phyloP scores from a whole-genome alignment of 2,113 vertebrate species.

The Taxidea taxus region DNA sequence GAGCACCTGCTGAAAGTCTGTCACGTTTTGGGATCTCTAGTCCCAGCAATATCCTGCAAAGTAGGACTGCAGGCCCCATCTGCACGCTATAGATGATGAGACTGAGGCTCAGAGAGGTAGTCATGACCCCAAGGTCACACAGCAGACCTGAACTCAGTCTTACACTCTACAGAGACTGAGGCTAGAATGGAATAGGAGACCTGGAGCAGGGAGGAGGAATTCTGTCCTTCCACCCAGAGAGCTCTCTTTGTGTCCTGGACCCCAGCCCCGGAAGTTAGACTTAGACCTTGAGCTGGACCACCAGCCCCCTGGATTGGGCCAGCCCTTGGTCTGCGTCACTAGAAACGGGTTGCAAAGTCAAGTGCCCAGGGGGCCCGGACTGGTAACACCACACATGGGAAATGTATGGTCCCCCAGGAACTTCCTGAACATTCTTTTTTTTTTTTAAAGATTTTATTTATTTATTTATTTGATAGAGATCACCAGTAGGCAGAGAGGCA shows the following conservation, averaged over 20 bases:
- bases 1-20: not conserved
- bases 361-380: not conserved
- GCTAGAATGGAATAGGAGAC: not conserved
- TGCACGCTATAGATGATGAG: not conserved
- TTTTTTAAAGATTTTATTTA: too few relatives aligned
- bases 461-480: too few relatives aligned
- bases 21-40: accelerated
- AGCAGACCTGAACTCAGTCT: not conserved
- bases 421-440: not conserved
- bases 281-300: not conserved
- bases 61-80: not conserved
- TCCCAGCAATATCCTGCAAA: not conserved
- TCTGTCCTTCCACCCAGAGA: not conserved
- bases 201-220: not conserved
- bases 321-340: not conserved
- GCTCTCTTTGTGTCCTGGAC: too few relatives aligned
- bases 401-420: not conserved
- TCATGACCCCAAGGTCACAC: not conserved
- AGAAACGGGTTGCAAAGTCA: not conserved
- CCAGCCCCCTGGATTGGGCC: not conserved
- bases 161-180: not conserved
- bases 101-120: not conserved
- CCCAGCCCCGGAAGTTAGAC: not conserved
- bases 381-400: not conserved
- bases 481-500: too few relatives aligned